Base-by-base conservation (phyloP, 92 coral and sea anemone species). In the Epizoanthus scotinus region DNA sequence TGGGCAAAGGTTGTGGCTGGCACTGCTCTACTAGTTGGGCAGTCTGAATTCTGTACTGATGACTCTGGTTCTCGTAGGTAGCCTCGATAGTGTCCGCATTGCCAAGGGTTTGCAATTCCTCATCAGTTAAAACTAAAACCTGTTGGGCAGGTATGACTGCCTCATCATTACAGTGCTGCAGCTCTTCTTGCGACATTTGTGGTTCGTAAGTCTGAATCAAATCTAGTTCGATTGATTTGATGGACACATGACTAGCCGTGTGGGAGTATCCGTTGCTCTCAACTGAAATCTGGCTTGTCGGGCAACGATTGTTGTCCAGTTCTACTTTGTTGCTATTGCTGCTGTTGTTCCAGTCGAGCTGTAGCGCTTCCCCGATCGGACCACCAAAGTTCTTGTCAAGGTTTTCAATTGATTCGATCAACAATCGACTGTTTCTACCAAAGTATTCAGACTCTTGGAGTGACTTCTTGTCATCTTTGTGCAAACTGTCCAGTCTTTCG, bases 11-110 rank as follows among this genome's bases (percentile, higher is more conserved):
- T 2, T 70, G 78, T 0, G 97, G 91, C 77, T 85, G 90, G 17
- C 97, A 93, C 63, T 90, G 86, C 68, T 93, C 89, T 22, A 93
- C 89, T 2, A 93, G 88, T 71, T 91, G 78, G 12, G 89, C 90
- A 8, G 97, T 92, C 27, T 90, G 84, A 66, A 83, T 72, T 5
- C 89, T 58, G 57, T 53, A 87, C 15, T 59, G 49, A 42, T 49
- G 60, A 53, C 63, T 82, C 5, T 20, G 40, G 13, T 61, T 56
- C 19, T 61, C 56, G 53, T 50, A 44, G 0, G 62, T 4, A 21
- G 56, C 19, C 25, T 19, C 56, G 6, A 28, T 36, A 3, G 22
- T 34, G 15, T 7, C 81, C 21, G 27, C 56, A 20, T 2, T 59
- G 69, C 29, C 2, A 17, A 59, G 67, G 0, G 22, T 26, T 15